Percentiles rank a stretch among this genome's conserved stretches.
phyloP scores from a whole-genome alignment of 2,797 vertebrate species.

The Rhynchonycteris naso region DNA sequence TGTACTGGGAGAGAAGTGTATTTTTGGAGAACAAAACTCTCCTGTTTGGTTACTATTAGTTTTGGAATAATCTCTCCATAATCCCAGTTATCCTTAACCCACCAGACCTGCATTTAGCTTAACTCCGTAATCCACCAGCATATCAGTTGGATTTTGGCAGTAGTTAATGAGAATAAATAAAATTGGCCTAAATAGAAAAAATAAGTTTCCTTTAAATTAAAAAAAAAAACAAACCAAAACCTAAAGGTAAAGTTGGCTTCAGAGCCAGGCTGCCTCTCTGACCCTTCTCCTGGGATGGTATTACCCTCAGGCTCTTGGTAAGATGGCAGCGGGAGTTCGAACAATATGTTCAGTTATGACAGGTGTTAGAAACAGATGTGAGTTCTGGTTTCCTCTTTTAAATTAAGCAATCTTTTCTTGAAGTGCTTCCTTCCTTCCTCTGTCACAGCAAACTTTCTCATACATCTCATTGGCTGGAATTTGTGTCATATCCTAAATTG shows the following conservation, averaged over 20 bases:
- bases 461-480: neutral
- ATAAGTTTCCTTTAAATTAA: constrained; percentile 29
- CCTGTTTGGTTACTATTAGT: neutral
- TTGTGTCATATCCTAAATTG: neutral
- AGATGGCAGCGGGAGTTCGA: neutral
- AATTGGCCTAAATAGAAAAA: neutral
- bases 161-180: constrained; percentile 3
- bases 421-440: neutral
- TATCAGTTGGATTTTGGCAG: neutral
- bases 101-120: neutral
- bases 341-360: neutral
- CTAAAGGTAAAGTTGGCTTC: neutral
- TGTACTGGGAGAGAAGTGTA: neutral
- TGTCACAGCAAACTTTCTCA: neutral
- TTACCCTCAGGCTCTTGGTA: too few relatives aligned
- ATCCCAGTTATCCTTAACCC: neutral
- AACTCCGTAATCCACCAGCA: neutral
- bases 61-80: neutral
- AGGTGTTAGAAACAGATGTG: neutral
- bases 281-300: neutral
- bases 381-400: neutral
- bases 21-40: neutral
- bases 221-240: neutral
- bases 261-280: neutral
- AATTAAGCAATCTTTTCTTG: neutral